phyloP scores from a whole-genome alignment of 2,888 invertebrate genomes.

The Caenorhabditis uteleia region DNA sequence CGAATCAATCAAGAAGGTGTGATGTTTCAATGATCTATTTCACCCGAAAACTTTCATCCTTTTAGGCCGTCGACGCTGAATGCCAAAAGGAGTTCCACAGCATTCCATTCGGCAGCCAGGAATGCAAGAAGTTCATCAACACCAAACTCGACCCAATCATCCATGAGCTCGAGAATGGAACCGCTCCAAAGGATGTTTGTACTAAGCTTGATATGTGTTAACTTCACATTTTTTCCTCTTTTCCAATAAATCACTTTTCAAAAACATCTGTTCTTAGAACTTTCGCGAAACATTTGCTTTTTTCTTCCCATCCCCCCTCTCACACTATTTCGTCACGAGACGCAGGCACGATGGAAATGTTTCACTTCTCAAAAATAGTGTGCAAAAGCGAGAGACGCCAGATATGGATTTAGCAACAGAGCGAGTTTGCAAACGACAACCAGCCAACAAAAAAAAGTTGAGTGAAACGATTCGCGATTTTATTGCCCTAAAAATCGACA shows the following conservation, averaged over 20 bases:
- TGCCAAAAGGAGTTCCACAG: conserved; percentile 46
- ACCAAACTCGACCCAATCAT: conserved; percentile 48
- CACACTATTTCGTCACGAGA: too few relatives aligned
- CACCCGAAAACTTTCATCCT: neutral
- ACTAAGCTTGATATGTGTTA: conserved; percentile 42
- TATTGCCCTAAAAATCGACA: too few relatives aligned
- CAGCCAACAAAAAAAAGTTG: too few relatives aligned
- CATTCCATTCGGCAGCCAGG: conserved; percentile 42
- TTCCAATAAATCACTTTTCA: neutral
- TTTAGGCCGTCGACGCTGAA: conserved; percentile 46
- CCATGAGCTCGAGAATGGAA: conserved; percentile 50
- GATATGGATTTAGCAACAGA: too few relatives aligned
- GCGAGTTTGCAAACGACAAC: too few relatives aligned
- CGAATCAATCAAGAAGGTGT: conserved; percentile 38
- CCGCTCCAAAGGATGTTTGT: conserved; percentile 50
- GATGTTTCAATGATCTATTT: neutral
- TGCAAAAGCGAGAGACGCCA: too few relatives aligned
- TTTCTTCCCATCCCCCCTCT: too few relatives aligned
- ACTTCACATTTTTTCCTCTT: neutral
- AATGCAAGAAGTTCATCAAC: conserved; percentile 43
- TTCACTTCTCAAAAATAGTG: too few relatives aligned
- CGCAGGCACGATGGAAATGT: too few relatives aligned
- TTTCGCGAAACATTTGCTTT: too few relatives aligned
- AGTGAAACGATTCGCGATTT: too few relatives aligned
- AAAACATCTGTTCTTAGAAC: conserved; percentile 14